Conservation (phyloP, 2,797 vertebrate species). For the Myotis planiceps region DNA sequence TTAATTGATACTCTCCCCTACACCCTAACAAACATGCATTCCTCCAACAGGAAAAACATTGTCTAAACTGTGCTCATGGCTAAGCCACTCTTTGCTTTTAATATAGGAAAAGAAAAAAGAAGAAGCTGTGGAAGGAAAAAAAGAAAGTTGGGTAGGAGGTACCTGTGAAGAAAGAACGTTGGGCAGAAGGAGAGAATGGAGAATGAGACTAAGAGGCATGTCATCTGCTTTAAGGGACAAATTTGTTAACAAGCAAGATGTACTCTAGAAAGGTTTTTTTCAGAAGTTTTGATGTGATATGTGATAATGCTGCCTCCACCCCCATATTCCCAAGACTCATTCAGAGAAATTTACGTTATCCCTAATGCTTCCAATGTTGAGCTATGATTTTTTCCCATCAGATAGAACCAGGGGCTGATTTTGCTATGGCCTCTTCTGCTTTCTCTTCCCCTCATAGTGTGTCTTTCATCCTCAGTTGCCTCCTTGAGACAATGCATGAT, state of each 20-base stretch:
- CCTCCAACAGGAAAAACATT: background rate
- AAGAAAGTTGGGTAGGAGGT: too few species aligned
- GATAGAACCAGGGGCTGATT: background rate
- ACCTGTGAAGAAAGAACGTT: background rate
- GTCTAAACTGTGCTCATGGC: background rate
- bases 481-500: background rate
- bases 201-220: background rate
- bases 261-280: background rate
- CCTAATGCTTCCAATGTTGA: background rate
- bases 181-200: background rate
- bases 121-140: background rate
- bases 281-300: background rate
- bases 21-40: background rate
- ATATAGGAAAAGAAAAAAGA: background rate
- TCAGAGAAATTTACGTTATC: background rate
- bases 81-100: background rate
- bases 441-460: background rate
- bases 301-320: background rate
- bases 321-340: background rate
- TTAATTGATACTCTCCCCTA: background rate
- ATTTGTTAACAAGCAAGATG: background rate
- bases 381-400: background rate
- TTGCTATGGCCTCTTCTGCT: background rate
- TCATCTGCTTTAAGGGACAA: background rate
- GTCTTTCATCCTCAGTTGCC: background rate